Conservation (phyloP, 2,797 vertebrate genomes). For the Hafferia zeledoni region DNA sequence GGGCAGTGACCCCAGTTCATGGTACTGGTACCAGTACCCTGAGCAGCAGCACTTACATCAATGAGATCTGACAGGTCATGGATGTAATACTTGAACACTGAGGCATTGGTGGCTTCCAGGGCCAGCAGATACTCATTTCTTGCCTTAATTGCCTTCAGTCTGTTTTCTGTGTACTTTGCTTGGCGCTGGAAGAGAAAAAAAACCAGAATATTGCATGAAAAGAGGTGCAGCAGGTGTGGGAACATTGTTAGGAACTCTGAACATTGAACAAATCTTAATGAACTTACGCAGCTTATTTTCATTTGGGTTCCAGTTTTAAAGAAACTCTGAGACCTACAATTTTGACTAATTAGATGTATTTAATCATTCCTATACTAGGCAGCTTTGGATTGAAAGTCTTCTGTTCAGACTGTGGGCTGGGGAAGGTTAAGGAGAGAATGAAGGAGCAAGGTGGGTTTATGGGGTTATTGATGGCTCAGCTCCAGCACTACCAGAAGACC, state of each 20-base stretch:
- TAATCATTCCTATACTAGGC: not conserved
- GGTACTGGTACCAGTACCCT: not conserved
- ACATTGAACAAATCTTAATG: not conserved
- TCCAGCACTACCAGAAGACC: not conserved
- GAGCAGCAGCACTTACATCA: constrained; percentile 85
- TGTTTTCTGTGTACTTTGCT: constrained; percentile 98
- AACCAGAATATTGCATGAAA: not conserved
- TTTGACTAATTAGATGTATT: constrained; percentile 13
- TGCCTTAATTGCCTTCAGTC: constrained; percentile 96
- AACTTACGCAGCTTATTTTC: not conserved
- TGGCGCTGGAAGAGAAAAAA: constrained; percentile 84
- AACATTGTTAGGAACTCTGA: not conserved
- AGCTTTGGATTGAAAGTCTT: not conserved
- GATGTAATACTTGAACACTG: constrained; percentile 99
- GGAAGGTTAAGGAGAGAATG: not conserved
- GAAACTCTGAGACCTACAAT: constrained; percentile 22
- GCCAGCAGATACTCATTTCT: constrained; percentile 96
- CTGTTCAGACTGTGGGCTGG: not conserved
- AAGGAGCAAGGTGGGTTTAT: not conserved
- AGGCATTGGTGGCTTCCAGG: constrained; percentile 94
- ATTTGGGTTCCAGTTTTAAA: constrained; percentile 17
- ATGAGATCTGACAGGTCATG: constrained; percentile 98
- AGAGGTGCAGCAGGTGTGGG: not conserved
- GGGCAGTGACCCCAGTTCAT: not conserved
- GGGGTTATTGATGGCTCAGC: not conserved